Percentiles rank a stretch among this genome's conserved stretches.
phyloP scores from a whole-genome alignment of 2,888 invertebrate genomes.

The Ochlodes sylvanus region DNA sequence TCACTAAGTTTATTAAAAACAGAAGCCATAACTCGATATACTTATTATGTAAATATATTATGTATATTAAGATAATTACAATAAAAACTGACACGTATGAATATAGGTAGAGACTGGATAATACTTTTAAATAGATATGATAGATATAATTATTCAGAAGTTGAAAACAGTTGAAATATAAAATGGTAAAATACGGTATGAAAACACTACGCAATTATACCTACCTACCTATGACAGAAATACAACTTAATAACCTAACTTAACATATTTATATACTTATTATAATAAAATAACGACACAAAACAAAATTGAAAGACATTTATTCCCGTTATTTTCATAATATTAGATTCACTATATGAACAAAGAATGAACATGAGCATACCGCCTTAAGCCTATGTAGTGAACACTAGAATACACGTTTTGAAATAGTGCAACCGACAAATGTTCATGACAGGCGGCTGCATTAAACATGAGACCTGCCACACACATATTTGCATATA shows the following conservation, averaged over 20 bases:
- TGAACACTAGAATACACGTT: slow-evolving; percentile 46
- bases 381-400: slow-evolving; percentile 18
- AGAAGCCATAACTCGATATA: slow-evolving; percentile 51
- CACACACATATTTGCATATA: slow-evolving; percentile 74
- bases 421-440: slow-evolving; percentile 78
- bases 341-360: slow-evolving; percentile 14
- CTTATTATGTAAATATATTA: slow-evolving; percentile 6
- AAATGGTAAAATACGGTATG: too few species aligned
- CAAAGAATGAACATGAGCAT: slow-evolving; percentile 14
- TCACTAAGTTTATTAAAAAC: slow-evolving; percentile 61
- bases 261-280: too few species aligned
- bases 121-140: too few species aligned
- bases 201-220: too few species aligned
- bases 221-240: too few species aligned
- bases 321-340: not conserved
- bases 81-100: not conserved
- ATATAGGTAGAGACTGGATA: not conserved
- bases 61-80: not conserved
- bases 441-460: slow-evolving; percentile 80
- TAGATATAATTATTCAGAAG: too few species aligned
- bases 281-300: too few species aligned
- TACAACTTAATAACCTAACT: too few species aligned
- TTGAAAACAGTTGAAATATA: too few species aligned
- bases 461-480: slow-evolving; percentile 81
- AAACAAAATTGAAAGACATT: not conserved